phyloP scores from a whole-genome alignment of 2,888 invertebrate genomes.

The Nebria brevicollis region DNA sequence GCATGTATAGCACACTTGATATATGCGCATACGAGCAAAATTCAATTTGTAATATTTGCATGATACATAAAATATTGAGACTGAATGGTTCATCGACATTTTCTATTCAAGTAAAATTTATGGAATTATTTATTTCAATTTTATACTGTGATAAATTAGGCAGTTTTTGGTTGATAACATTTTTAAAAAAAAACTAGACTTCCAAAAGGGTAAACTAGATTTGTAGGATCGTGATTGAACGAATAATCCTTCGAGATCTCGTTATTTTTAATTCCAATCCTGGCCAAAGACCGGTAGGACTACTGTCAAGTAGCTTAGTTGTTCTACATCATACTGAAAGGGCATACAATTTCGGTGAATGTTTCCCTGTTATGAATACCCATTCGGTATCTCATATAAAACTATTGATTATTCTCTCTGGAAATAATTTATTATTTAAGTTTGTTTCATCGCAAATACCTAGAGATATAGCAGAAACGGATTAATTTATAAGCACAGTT shows the following conservation, averaged over 20 bases:
- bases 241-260: neutral
- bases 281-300: no score
- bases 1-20: no score
- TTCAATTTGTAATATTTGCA: no score
- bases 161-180: neutral
- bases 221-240: constrained; percentile 35
- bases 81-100: no score
- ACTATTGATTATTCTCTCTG: neutral
- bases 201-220: constrained; percentile 18
- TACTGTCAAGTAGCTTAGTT: no score
- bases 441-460: neutral
- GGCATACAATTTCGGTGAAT: neutral
- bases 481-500: neutral
- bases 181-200: neutral
- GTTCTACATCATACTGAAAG: no score
- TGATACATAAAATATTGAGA: no score
- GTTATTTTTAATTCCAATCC: neutral
- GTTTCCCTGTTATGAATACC: neutral
- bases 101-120: no score
- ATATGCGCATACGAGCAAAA: no score
- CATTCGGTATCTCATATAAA: neutral
- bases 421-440: neutral
- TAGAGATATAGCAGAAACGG: neutral
- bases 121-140: no score
- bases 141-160: no score